phyloP scores from a whole-genome alignment of 2,797 vertebrate species.

The Craterocephalus amniculus region DNA sequence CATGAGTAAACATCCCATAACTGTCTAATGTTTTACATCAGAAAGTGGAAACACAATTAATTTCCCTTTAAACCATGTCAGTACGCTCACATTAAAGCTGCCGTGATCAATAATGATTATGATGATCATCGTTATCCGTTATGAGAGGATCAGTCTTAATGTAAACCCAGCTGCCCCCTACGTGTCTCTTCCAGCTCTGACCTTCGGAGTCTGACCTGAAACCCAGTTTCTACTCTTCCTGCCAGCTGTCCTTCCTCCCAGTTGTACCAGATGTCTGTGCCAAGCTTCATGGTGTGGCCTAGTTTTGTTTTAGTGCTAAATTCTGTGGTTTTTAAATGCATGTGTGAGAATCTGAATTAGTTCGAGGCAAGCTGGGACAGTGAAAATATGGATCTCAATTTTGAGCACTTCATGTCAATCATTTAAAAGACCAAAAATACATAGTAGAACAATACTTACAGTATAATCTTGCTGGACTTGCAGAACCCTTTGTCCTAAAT shows the following conservation, averaged over 20 bases:
- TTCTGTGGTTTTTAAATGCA: not conserved
- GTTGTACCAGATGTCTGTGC: constrained; percentile 53
- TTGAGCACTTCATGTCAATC: not conserved
- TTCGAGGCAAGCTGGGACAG: not conserved
- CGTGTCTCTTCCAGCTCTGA: constrained; percentile 17
- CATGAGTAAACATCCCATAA: constrained; percentile 12
- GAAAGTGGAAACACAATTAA: constrained; percentile 1
- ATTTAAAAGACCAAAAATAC: not conserved
- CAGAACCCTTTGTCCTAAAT: not conserved
- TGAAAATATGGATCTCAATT: not conserved
- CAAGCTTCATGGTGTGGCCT: constrained; percentile 38
- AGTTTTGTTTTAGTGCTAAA: constrained; percentile 43
- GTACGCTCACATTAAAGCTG: constrained; percentile 12
- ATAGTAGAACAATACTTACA: not conserved
- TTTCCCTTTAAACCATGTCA: not conserved
- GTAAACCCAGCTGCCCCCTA: constrained; percentile 22
- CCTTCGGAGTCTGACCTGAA: constrained; percentile 28
- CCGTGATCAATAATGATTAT: not conserved
- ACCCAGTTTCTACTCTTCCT: constrained; percentile 42
- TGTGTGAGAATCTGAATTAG: not conserved
- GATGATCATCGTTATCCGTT: constrained; percentile 6
- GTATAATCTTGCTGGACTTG: not conserved
- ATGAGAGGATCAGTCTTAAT: constrained; percentile 17
- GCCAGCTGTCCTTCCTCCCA: constrained; percentile 44
- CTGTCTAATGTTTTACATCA: constrained; percentile 4